These are phyloP conservation scores for Eidolon helvum DNA, from an alignment of 2,113 vertebrate species.

Conservation along the genomic window DNA sequence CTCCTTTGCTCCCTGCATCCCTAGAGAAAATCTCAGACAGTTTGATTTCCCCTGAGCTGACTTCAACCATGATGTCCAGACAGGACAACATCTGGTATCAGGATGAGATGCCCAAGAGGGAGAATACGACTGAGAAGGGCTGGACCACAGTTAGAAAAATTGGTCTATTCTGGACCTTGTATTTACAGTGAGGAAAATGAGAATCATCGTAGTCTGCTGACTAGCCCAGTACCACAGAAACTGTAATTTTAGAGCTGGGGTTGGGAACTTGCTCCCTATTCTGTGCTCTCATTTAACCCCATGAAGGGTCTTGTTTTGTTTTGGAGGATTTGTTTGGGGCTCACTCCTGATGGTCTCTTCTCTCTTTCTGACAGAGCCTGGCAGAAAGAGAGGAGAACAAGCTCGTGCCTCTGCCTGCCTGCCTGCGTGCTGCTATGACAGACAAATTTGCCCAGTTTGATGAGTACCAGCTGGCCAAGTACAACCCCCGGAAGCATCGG, in stretches of 20 bases:
- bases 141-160: not conserved
- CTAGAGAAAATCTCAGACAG: not conserved
- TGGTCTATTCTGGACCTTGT: not conserved
- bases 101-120: not conserved
- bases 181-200: not conserved
- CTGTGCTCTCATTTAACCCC: not conserved
- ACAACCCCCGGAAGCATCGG: slow-evolving; percentile 89
- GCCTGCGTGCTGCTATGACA: slow-evolving; percentile 87
- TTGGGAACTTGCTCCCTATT: not conserved
- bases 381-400: not conserved
- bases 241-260: not conserved
- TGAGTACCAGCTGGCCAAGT: slow-evolving; percentile 94
- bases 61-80: not conserved
- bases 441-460: slow-evolving; percentile 92
- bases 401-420: slow-evolving; percentile 84
- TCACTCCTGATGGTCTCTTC: not conserved
- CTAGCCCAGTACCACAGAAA: not conserved
- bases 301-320: not conserved
- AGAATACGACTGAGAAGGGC: not conserved
- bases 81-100: not conserved
- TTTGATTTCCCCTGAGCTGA: not conserved
- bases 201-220: not conserved
- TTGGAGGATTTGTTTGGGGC: not conserved
- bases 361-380: slow-evolving; percentile 62
- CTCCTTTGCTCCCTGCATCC: not conserved